These are phyloP conservation scores for Drosophila sp. DNA, from an alignment of 1,140 invertebrate genomes.

Conservation along the genomic window DNA sequence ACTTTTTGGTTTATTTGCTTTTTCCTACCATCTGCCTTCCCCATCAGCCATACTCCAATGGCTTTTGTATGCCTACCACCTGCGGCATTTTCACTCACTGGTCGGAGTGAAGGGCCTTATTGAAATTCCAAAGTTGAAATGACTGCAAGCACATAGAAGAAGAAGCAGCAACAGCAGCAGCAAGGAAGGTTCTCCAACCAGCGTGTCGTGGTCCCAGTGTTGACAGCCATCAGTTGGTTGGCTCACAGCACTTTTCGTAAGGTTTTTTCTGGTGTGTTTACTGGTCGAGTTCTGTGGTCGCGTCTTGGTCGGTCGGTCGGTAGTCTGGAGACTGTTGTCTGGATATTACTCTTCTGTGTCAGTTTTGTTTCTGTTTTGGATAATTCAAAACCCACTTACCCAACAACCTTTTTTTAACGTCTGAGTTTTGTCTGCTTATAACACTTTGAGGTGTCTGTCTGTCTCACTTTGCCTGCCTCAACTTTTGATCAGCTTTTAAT, in stretches of 20 bases:
- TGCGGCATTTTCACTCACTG: constrained; percentile 44
- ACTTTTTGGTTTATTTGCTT: constrained; percentile 57
- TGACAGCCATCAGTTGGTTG: constrained; percentile 49
- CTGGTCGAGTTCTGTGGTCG: constrained; percentile 50
- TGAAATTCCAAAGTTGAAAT: constrained; percentile 65
- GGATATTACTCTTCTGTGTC: constrained; percentile 1
- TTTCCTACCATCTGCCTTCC: constrained; percentile 11
- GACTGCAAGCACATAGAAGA: constrained; percentile 40
- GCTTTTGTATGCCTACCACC: constrained; percentile 46
- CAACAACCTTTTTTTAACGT: constrained; percentile 22
- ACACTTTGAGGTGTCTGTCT: constrained; percentile 26
- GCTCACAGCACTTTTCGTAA: not conserved
- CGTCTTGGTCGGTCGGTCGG: constrained; percentile 15
- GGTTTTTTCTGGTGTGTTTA: constrained; percentile 21
- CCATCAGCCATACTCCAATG: constrained; percentile 4
- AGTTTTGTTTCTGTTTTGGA: constrained; percentile 13
- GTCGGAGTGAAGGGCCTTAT: constrained; percentile 36
- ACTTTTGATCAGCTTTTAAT: constrained; percentile 59
- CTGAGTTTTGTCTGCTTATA: constrained; percentile 11
- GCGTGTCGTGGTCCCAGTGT: constrained; percentile 32
- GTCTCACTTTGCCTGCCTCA: constrained; percentile 35
- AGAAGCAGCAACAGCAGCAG: not conserved
- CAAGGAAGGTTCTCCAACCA: not conserved
- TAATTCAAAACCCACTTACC: constrained; percentile 20
- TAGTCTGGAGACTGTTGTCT: constrained; percentile 1